phyloP scores from a whole-genome alignment of 1,140 invertebrate genomes.

The Trachymyrmex septentrionalis region DNA sequence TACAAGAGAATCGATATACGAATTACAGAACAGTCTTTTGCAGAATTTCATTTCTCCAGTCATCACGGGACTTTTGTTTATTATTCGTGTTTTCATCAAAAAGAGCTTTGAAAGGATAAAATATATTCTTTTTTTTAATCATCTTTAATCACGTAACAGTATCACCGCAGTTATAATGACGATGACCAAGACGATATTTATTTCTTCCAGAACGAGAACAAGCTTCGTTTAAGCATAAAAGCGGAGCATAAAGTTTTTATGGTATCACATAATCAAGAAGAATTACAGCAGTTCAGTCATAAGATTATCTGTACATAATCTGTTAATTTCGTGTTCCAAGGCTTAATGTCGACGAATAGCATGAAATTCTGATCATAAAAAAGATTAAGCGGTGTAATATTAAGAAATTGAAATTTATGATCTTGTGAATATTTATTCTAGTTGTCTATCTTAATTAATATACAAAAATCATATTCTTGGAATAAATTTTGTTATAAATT shows the following conservation, averaged over 20 bases:
- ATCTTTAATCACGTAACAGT: conserved; percentile 9
- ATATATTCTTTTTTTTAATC: background rate
- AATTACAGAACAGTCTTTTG: conserved; percentile 21
- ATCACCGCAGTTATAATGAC: conserved; percentile 1
- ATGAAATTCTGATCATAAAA: conserved; percentile 6
- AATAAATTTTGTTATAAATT: background rate
- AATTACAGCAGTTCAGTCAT: background rate
- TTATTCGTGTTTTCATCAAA: background rate
- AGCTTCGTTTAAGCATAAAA: conserved; percentile 12
- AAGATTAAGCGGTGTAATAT: background rate
- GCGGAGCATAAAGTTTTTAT: conserved; percentile 26
- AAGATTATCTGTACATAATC: conserved; percentile 12
- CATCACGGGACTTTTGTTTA: background rate
- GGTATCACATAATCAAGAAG: background rate
- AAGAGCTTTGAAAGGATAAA: background rate
- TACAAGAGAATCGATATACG: conserved; percentile 23
- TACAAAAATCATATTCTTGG: background rate
- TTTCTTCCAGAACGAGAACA: conserved; percentile 3
- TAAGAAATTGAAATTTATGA: background rate
- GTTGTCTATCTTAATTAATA: background rate
- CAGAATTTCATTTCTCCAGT: conserved; percentile 17
- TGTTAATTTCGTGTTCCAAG: background rate
- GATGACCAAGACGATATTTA: conserved; percentile 29
- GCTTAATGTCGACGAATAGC: background rate
- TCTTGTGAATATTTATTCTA: no score